Evolutionary conservation across 2,888 invertebrate genomes (phyloP), one percentile per base, ranked within the genome.

Genomic region (Chrysolina haemoptera): DNA sequence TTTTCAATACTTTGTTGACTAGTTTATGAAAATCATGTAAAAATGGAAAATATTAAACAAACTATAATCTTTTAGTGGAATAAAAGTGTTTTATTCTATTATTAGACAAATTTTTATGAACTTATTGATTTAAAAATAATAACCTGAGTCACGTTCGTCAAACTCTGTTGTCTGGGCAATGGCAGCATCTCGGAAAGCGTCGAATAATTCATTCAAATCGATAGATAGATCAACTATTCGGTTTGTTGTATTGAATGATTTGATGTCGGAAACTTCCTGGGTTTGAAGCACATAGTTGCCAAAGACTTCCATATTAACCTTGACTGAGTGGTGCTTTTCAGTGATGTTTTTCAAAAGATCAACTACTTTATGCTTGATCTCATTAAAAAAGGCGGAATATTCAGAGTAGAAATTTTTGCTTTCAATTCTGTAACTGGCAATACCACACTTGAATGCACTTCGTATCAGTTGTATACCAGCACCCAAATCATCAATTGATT

Each of bases 251-350:
- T 35, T 67, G 35, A 67, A 67, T 10, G 67, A 67, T 16, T 50
- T 5, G 11, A 67, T 27, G 3, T 67, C 67, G 14, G 16, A 12
- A 5, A 67, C 10, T 66, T 48, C 48, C 18, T 48, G 43, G 1
- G 66, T 66, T 48, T 66, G 66, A 6, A 50, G 43, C 10, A 50
- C n/a, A 48, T 66, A 50, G 5, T n/a, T 66, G 1, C 66, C 66
- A 20, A 67, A 50, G 5, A 67, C 14, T 3, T 66, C 66, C 50
- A 66, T 50, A 10, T 66, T 66, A 27, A 66, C 48, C n/a, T 66
- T 66, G 20, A 48, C 6, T 10, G 40, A 5, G 22, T 50, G 53
- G 12, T 53, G 16, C 4, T 22, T 11, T 67, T 14, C 16, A 8
- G 20, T 11, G 9, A 53, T 53, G 5, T 11, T n/a, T n/a, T 6